A percentile compares a stretch with the other conserved stretches of the same genome.
phyloP scores from a whole-genome alignment of 53 echinoderm and acorn worm genomes.

The Holothuria scabra region DNA sequence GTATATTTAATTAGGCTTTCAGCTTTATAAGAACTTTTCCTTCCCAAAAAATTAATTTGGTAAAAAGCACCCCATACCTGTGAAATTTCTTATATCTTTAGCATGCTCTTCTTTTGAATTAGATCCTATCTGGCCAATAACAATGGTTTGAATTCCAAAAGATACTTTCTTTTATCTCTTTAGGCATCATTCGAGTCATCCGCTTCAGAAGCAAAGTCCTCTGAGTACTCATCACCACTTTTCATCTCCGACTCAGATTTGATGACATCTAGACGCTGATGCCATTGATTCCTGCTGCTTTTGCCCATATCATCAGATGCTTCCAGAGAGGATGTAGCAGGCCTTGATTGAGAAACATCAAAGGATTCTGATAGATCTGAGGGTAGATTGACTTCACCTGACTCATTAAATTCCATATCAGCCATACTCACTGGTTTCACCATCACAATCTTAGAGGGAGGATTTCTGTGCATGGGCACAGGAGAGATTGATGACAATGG shows the following conservation, averaged over 20 bases:
- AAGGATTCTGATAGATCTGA: slow-evolving; percentile 6
- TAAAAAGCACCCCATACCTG: too few relatives aligned
- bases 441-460: slow-evolving; percentile 10
- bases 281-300: neutral
- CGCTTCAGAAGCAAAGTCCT: slow-evolving; percentile 58
- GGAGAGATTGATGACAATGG: slow-evolving; percentile 37
- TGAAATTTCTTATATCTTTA: too few relatives aligned
- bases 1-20: too few relatives aligned
- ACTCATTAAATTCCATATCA: neutral
- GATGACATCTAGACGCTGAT: slow-evolving; percentile 48
- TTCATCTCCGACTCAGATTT: slow-evolving; percentile 46
- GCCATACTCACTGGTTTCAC: neutral
- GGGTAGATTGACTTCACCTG: slow-evolving; percentile 10
- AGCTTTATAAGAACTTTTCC: too few relatives aligned
- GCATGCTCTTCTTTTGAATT: too few relatives aligned
- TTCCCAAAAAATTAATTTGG: too few relatives aligned
- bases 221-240: slow-evolving; percentile 60
- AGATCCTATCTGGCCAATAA: too few relatives aligned
- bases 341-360: neutral
- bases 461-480: slow-evolving; percentile 6
- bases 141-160: too few relatives aligned
- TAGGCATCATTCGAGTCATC: neutral
- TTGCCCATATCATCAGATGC: neutral
- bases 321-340: neutral
- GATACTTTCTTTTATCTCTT: too few relatives aligned